Base-by-base conservation (phyloP, 23 tunicate genomes). In the Ascidia mentula region DNA sequence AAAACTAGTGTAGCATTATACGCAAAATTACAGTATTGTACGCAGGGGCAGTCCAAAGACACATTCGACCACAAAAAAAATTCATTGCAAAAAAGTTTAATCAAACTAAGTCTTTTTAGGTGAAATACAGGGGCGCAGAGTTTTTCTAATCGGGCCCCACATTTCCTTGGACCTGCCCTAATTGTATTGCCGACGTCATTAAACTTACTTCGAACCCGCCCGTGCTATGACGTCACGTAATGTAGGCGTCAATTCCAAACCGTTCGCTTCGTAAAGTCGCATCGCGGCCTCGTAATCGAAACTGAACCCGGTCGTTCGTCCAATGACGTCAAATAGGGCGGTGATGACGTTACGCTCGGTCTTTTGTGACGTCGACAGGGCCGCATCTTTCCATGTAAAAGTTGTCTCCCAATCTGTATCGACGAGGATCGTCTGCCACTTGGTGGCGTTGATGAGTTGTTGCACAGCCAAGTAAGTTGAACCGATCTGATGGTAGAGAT, bases 391-490 rank as follows among this genome's bases (percentile, higher is more conserved):
- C 98, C 98, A 93, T 9, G 31, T 69, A 80, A 93, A 93, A 22
- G 45, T 88, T 32, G 98, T 93, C 59, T 85, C 83, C 98, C 98
- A 93, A 60, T 93, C 98, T 0, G 94, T 79, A 69, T 93, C 98
- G 22, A 80, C 83, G 76, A 60, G 80, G 6, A 84, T 81, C 20
- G 83, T 59, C 69, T 31, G 0, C 98, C 98, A 93, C 69, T 22
- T 45, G 34, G 79, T 24, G 32, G 32, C 46, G 37, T 72, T 74
- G 78, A 31, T 37, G 4, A 73, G 60, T 38, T 72, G 79, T 69
- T 87, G 88, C 28, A 93, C 93, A 26, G 83, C 88, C 45, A 93
- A 76, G 72, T 93, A 93, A 1, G 98, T 88, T 38, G 39, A 40
- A 40, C 87, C 98, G 18, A 87, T 69, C 97, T 92, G 22, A 3